Conservation (phyloP, 2,888 invertebrate genomes). For the Caenorhabditis angaria region DNA sequence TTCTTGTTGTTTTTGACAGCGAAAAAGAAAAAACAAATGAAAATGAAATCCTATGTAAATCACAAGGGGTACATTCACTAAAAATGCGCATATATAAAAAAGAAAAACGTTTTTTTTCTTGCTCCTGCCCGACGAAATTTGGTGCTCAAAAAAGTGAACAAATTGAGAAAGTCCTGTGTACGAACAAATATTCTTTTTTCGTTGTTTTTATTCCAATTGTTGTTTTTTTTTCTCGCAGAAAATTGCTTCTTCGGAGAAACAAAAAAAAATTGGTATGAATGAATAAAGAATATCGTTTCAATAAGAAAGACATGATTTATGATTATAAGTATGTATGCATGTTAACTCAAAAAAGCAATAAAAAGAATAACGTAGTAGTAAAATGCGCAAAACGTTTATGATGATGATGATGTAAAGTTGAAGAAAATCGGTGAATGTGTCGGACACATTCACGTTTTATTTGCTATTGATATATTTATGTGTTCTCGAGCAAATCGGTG, state of each 20-base stretch:
- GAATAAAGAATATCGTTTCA: too few species aligned
- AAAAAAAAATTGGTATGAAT: too few species aligned
- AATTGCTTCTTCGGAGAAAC: too few species aligned
- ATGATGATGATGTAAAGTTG: not conserved
- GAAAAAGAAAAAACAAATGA: not conserved
- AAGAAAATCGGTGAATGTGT: not conserved
- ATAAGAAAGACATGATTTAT: too few species aligned
- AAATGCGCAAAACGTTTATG: not conserved
- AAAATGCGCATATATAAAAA: constrained; percentile 4
- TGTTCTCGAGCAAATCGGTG: not conserved
- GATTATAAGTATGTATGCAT: too few species aligned
- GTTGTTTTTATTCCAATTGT: not conserved
- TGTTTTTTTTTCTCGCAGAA: too few species aligned
- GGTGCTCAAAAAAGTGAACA: not conserved
- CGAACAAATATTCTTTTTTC: not conserved
- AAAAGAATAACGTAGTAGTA: too few species aligned
- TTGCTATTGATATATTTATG: not conserved
- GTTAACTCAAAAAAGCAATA: too few species aligned
- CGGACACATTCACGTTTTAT: not conserved
- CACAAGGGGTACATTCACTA: not conserved
- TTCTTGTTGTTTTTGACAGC: not conserved
- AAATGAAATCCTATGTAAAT: constrained; percentile 4
- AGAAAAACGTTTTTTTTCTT: not conserved
- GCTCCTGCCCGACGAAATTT: not conserved
- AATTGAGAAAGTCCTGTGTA: not conserved